These are phyloP conservation scores for Trissolcus brochymenae DNA, from an alignment of 2,888 invertebrate species.

Conservation along the genomic window DNA sequence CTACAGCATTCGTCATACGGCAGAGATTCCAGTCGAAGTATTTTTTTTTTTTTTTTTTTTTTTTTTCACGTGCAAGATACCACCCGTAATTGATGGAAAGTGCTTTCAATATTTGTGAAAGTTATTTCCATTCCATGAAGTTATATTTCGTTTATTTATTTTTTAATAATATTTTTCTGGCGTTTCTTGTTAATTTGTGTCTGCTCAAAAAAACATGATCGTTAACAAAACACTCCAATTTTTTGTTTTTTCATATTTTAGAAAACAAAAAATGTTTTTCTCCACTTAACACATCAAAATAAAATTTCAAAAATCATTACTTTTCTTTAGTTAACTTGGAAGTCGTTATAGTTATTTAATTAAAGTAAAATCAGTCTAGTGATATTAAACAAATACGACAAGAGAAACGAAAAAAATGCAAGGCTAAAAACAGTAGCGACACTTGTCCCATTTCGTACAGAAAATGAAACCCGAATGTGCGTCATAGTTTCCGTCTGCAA, in stretches of 20 bases:
- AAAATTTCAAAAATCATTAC: not conserved
- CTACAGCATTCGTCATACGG: slow-evolving; percentile 51
- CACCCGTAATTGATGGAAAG: slow-evolving; percentile 49
- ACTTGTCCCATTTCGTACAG: slow-evolving; percentile 11
- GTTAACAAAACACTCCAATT: too few species aligned
- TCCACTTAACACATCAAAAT: not conserved
- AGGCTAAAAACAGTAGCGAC: not conserved
- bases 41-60: slow-evolving; percentile 45
- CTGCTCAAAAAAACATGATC: too few species aligned
- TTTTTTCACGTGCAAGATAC: slow-evolving; percentile 45
- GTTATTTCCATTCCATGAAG: slow-evolving; percentile 40
- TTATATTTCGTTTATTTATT: slow-evolving; percentile 10
- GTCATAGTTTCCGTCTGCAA: slow-evolving; percentile 6
- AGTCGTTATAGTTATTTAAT: not conserved
- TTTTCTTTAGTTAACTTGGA: not conserved
- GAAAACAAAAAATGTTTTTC: too few species aligned
- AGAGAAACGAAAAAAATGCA: slow-evolving; percentile 32
- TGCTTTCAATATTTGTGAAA: slow-evolving; percentile 50
- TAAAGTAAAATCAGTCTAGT: not conserved
- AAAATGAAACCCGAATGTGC: not conserved
- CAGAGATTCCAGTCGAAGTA: slow-evolving; percentile 38
- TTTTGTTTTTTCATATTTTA: too few species aligned
- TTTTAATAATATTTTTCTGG: not conserved
- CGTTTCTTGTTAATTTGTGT: not conserved
- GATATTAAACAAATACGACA: not conserved